Evolutionary conservation across 2,113 vertebrate species (phyloP).

Genomic region (Vidua chalybeata): DNA sequence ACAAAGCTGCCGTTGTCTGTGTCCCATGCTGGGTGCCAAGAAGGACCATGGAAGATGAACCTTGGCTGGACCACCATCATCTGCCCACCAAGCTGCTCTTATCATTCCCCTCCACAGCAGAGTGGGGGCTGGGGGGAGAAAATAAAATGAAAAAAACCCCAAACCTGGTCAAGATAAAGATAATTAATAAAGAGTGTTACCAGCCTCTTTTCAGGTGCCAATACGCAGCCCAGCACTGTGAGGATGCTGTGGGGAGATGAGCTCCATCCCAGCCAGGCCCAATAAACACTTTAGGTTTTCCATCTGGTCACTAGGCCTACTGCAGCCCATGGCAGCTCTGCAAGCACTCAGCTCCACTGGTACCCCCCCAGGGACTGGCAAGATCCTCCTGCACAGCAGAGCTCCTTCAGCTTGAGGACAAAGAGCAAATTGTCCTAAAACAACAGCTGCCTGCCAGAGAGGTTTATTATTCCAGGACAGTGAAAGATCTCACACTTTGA

Average conservation of each 20-base stretch:
- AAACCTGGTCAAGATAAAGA: not conserved
- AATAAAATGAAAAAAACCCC: not conserved
- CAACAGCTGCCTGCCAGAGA: not conserved
- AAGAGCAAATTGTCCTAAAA: not conserved
- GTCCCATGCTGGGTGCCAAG: not conserved
- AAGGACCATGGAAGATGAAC: not conserved
- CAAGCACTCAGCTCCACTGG: not conserved
- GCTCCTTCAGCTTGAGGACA: not conserved
- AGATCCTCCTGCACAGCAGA: not conserved
- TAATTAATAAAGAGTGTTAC: not conserved
- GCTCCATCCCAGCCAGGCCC: not conserved
- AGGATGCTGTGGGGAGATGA: not conserved
- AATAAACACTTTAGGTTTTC: not conserved
- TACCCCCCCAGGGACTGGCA: not conserved
- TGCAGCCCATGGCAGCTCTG: not conserved
- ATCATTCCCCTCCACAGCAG: not conserved
- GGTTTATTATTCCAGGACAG: not conserved
- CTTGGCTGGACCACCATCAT: not conserved
- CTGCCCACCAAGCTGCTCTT: not conserved
- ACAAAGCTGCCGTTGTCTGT: fast-evolving
- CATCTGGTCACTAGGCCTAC: not conserved
- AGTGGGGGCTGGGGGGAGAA: not conserved
- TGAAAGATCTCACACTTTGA: not conserved
- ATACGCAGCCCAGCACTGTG: not conserved
- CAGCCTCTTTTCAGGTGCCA: not conserved